phyloP scores from a whole-genome alignment of 2,888 invertebrate species.

The Acanthococcus lagerstroemiae region DNA sequence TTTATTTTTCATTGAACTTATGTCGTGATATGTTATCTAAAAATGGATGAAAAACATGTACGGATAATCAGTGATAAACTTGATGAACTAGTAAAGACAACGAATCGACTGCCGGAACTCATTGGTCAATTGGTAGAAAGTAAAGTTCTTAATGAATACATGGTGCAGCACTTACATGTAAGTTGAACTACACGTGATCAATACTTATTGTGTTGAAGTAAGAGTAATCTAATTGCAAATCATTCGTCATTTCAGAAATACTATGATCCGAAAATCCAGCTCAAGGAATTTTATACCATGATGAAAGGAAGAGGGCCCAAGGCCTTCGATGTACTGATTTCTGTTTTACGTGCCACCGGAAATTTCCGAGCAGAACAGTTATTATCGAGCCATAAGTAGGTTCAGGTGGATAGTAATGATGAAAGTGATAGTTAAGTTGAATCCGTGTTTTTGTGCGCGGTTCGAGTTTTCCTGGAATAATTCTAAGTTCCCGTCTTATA shows the following conservation, averaged over 20 bases:
- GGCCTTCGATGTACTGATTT: constrained; percentile 13
- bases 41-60: too few species aligned
- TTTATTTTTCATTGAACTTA: too few species aligned
- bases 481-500: not conserved
- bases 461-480: not conserved
- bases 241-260: not conserved
- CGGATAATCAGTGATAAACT: not conserved
- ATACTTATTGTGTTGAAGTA: too few species aligned
- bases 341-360: constrained; percentile 14
- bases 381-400: not conserved
- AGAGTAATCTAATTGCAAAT: too few species aligned
- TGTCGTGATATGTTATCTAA: too few species aligned
- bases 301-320: constrained; percentile 29
- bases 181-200: not conserved
- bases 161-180: not conserved
- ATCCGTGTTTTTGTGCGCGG: too few species aligned
- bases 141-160: not conserved
- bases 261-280: not conserved
- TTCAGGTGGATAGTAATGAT: too few species aligned
- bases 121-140: not conserved
- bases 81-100: not conserved
- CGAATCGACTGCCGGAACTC: not conserved
- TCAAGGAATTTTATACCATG: constrained; percentile 4
- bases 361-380: constrained; percentile 16
- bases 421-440: too few species aligned